These are phyloP conservation scores for Lutjanus erythropterus DNA, from an alignment of 2,113 vertebrate species.

Conservation along the genomic window DNA sequence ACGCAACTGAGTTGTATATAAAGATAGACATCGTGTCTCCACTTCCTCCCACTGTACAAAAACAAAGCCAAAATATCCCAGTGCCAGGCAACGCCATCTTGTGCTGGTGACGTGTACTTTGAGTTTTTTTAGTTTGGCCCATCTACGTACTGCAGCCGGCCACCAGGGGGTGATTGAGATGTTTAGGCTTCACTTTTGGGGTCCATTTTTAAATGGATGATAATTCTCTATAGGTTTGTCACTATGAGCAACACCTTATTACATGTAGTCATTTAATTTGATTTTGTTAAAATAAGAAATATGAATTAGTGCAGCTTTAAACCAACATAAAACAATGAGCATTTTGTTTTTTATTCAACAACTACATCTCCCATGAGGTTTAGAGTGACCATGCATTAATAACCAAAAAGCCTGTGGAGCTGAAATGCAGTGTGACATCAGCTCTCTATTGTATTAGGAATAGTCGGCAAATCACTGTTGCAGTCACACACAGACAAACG, in stretches of 20 bases:
- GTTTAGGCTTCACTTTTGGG: too few species aligned
- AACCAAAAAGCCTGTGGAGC: neutral
- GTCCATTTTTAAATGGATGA: too few species aligned
- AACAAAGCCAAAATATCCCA: too few species aligned
- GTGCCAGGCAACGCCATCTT: too few species aligned
- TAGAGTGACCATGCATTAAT: neutral
- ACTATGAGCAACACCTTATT: neutral
- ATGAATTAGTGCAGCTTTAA: neutral
- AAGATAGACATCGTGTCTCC: too few species aligned
- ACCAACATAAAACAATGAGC: slow-evolving; percentile 9
- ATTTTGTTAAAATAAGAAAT: slow-evolving; percentile 3
- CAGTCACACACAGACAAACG: slow-evolving; percentile 80
- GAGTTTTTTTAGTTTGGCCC: too few species aligned
- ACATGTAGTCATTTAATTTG: neutral
- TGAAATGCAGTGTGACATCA: neutral
- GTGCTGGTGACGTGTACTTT: too few species aligned
- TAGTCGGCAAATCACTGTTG: slow-evolving; percentile 60
- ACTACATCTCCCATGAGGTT: slow-evolving; percentile 9
- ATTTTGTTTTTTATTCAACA: slow-evolving; percentile 12
- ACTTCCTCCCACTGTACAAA: too few species aligned
- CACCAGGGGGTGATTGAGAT: too few species aligned
- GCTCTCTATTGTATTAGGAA: slow-evolving; percentile 37
- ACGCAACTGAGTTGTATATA: too few species aligned
- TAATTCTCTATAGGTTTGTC: neutral
- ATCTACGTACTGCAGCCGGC: too few species aligned